Conservation (phyloP, 2,797 vertebrate genomes). For the Kryptolebias ocellatus region DNA sequence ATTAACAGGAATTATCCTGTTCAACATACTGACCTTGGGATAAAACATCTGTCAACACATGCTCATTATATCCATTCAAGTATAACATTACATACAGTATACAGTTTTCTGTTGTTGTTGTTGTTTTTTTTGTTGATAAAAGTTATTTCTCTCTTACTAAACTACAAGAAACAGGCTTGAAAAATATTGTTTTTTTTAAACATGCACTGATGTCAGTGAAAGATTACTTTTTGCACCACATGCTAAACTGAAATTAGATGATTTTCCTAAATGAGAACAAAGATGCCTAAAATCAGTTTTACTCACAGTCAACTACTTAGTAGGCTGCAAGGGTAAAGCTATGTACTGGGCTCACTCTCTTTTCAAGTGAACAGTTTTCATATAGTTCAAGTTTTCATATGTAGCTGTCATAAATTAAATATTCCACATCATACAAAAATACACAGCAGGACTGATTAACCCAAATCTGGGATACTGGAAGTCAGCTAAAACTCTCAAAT, state of each 20-base stretch:
- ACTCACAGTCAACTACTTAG: slow-evolving; percentile 44
- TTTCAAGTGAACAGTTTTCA: slow-evolving; percentile 9
- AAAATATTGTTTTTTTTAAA: slow-evolving; percentile 56
- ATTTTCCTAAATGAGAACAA: slow-evolving; percentile 41
- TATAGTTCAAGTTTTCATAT: slow-evolving; percentile 58
- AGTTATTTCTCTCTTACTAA: slow-evolving; percentile 36
- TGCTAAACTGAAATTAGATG: slow-evolving; percentile 54
- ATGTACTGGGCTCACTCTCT: slow-evolving; percentile 6
- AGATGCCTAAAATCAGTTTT: slow-evolving; percentile 38
- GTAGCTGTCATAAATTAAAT: slow-evolving; percentile 26
- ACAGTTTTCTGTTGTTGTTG: neutral
- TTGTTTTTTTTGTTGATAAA: slow-evolving; percentile 26
- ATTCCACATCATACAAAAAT: slow-evolving; percentile 55
- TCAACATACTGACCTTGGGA: slow-evolving; percentile 51
- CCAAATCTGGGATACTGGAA: slow-evolving; percentile 36
- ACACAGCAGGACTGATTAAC: slow-evolving; percentile 42
- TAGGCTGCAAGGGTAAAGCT: slow-evolving; percentile 45
- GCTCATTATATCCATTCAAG: slow-evolving; percentile 44
- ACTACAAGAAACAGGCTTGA: slow-evolving; percentile 72
- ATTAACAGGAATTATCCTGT: slow-evolving; percentile 11
- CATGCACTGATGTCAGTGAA: slow-evolving; percentile 66
- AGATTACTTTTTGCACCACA: slow-evolving; percentile 54
- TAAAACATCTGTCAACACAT: slow-evolving; percentile 40
- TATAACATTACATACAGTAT: slow-evolving; percentile 37
- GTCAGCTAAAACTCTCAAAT: slow-evolving; percentile 46